Evolutionary conservation across 2,888 invertebrate species (phyloP).

Genomic region (Allolobophora icterica): DNA sequence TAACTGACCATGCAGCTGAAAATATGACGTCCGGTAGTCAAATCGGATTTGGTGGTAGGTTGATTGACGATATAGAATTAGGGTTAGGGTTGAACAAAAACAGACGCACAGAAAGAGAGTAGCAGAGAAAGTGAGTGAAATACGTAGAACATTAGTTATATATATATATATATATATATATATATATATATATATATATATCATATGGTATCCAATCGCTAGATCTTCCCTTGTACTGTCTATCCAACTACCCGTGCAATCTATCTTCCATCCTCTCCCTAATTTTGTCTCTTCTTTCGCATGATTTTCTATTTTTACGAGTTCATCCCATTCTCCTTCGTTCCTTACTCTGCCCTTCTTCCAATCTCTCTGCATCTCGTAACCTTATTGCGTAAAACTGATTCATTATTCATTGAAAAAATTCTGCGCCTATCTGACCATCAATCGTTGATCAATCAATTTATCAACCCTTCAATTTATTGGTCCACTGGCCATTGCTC

Average conservation of each 20-base stretch:
- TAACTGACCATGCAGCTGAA: conserved; percentile 17
- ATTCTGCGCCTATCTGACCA: neutral
- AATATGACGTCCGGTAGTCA: neutral
- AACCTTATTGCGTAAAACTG: neutral
- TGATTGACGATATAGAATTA: conserved; percentile 6
- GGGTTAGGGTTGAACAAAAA: neutral
- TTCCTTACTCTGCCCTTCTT: neutral
- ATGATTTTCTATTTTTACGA: neutral
- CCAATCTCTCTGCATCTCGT: neutral
- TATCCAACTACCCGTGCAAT: neutral
- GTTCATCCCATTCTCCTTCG: neutral
- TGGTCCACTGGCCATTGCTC: neutral
- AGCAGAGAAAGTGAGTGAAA: neutral
- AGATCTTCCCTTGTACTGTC: neutral
- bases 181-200: too few species aligned
- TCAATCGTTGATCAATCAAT: neutral
- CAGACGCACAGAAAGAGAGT: neutral
- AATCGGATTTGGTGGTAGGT: conserved; percentile 8
- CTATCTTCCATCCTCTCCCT: neutral
- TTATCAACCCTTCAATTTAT: neutral
- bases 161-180: too few species aligned
- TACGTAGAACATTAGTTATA: neutral
- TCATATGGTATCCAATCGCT: neutral
- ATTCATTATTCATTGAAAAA: neutral
- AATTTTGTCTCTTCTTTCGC: neutral